These are phyloP conservation scores for Proisotoma minuta DNA, from an alignment of 2,888 invertebrate genomes.

Conservation along the genomic window DNA sequence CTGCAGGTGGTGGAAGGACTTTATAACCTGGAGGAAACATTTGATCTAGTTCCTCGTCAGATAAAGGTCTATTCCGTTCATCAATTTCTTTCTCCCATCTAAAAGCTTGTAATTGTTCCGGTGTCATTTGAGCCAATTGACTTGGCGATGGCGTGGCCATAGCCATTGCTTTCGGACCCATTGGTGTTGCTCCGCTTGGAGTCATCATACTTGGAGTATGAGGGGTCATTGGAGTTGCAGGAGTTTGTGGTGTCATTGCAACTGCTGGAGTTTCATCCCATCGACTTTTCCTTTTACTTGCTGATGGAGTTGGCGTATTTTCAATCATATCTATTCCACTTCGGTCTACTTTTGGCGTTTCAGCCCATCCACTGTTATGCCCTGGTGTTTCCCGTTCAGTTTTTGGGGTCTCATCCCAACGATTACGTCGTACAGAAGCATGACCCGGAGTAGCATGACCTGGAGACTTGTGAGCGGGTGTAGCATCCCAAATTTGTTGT, in stretches of 20 bases:
- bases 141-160: slow-evolving; percentile 96
- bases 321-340: slow-evolving; percentile 62
- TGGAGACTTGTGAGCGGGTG: slow-evolving; percentile 90
- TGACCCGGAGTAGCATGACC: slow-evolving; percentile 74
- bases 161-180: slow-evolving; percentile 93
- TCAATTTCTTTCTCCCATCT: slow-evolving; percentile 99
- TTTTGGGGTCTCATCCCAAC: slow-evolving; percentile 99
- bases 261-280: slow-evolving; percentile 96
- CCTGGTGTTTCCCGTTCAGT: slow-evolving; percentile 96
- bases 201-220: slow-evolving; percentile 69
- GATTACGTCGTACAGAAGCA: slow-evolving; percentile 74
- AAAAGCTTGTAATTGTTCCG: slow-evolving; percentile 96
- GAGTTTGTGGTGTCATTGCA: slow-evolving; percentile 58
- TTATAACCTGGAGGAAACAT: slow-evolving; percentile 99
- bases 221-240: slow-evolving; percentile 65
- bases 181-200: slow-evolving; percentile 78
- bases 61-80: slow-evolving; percentile 90
- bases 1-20: slow-evolving; percentile 89
- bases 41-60: slow-evolving; percentile 94
- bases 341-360: slow-evolving; percentile 93
- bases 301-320: slow-evolving; percentile 78
- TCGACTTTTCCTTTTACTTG: slow-evolving; percentile 89
- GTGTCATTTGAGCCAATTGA: slow-evolving; percentile 96
- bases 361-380: slow-evolving; percentile 96
- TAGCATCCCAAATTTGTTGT: slow-evolving; percentile 93